A percentile compares a stretch with the other conserved stretches of the same genome.
Conservation (phyloP, 1,140 invertebrate species). For the Helicoverpa zea region DNA sequence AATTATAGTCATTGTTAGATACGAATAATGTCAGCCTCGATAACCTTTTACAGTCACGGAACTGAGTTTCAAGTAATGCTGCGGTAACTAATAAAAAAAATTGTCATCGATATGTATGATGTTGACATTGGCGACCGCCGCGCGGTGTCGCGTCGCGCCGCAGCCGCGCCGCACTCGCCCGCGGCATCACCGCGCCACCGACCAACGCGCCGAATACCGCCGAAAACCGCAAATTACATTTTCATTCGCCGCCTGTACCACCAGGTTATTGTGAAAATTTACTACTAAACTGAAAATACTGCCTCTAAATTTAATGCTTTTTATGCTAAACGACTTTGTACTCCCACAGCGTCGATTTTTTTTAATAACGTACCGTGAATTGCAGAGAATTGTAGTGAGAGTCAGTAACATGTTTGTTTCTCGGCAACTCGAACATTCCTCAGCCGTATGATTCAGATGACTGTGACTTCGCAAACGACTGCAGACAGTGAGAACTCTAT, state of each 20-base stretch:
- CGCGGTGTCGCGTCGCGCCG: slow-evolving; percentile 48
- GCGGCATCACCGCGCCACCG: slow-evolving; percentile 6
- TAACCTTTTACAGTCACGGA: slow-evolving; percentile 10
- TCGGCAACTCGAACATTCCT: slow-evolving; percentile 42
- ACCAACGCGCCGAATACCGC: slow-evolving; percentile 61
- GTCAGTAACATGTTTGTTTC: slow-evolving; percentile 43
- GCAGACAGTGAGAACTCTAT: slow-evolving; percentile 36
- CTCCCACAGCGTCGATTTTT: slow-evolving; percentile 33
- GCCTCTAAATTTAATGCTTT: slow-evolving; percentile 53
- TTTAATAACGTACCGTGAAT: slow-evolving; percentile 43
- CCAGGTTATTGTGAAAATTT: slow-evolving; percentile 64
- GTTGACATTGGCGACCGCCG: not conserved
- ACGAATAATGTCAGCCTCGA: slow-evolving; percentile 22
- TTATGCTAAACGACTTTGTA: slow-evolving; percentile 44
- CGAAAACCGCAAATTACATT: slow-evolving; percentile 78
- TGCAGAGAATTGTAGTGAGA: slow-evolving; percentile 47
- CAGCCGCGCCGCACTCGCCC: not conserved
- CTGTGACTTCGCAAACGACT: not conserved
- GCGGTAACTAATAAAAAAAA: not conserved
- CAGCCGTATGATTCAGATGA: slow-evolving; percentile 14
- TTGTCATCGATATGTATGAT: slow-evolving; percentile 4
- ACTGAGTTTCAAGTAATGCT: not conserved
- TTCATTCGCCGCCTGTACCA: slow-evolving; percentile 69
- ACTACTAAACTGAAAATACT: slow-evolving; percentile 65
- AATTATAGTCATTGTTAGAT: slow-evolving; percentile 17